Evolutionary conservation across 2,797 vertebrate genomes (phyloP), one percentile per base, ranked within the genome.

Genomic region (Eulemur rubriventer): DNA sequence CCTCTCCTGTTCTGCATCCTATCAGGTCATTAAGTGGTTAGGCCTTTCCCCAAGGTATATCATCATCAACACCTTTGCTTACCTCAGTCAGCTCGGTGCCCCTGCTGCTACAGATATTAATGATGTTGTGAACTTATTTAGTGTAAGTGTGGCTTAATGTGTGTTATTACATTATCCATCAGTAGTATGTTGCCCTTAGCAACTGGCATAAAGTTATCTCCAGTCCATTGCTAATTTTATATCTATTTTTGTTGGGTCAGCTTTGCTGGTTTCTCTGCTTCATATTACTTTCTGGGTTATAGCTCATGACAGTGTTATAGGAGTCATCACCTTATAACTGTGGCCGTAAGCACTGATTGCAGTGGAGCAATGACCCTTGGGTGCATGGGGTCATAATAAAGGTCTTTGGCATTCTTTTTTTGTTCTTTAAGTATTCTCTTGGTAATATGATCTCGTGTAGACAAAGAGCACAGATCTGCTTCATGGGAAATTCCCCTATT

Each of bases 71-170:
- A 96, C 96, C 95, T 96, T 92, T 93, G 96, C 94, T 96, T 97
- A 94, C 93, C 78, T 97, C 90, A 87, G 96, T 96, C 96, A 97
- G 87, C 95, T 88, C 69, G 55, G 95, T 97, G 90, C 92, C 90
- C 96, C 97, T 95, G 97, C 96, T 98, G 96, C 61, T 98, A 86
- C 2, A 20, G 78, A 96, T 98, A 97, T 97, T 98, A 97, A 98
- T 96, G 97, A 92, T 95, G 59, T 95, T 96, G 92, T 96, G 95
- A 96, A 96, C 92, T 97, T 94, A 46, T 73, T 97, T 83, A 80
- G 97, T 26, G 6, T 55, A 96, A 97, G 57, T 0, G 6, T 92
- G 67, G 85, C 89, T 85, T 94, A 95, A 88, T 55, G 90, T 38
- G 63, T 33, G 20, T 91, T 97, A 97, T 90, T 76, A n/a, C 76